Conservation (phyloP, 2,888 invertebrate genomes). For the Chymomyza fuscimana region DNA sequence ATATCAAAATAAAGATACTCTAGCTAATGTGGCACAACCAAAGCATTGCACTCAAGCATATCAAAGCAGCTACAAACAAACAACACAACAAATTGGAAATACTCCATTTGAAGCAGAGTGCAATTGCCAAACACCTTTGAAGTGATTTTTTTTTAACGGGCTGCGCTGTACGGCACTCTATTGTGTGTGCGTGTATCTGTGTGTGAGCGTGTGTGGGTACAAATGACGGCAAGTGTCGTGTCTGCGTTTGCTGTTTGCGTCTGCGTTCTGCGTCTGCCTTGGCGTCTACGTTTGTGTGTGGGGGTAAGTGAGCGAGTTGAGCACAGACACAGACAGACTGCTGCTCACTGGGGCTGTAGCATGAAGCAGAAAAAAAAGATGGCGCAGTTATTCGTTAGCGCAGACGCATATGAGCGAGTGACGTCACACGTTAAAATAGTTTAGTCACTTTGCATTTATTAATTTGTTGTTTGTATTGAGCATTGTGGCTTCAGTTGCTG, state of each 20-base stretch:
- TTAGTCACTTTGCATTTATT: too few species aligned
- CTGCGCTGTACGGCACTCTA: background rate
- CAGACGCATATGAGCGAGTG: too few species aligned
- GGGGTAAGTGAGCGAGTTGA: constrained; percentile 53
- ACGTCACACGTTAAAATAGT: too few species aligned
- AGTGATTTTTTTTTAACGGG: background rate
- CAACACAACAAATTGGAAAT: background rate
- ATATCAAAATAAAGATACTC: background rate
- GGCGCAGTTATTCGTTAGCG: too few species aligned
- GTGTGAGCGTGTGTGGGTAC: constrained; percentile 50
- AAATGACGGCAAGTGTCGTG: constrained; percentile 39
- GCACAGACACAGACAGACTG: background rate
- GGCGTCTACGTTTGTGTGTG: constrained; percentile 39
- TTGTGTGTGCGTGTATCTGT: background rate
- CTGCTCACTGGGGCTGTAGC: background rate
- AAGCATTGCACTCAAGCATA: background rate
- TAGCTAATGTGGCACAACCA: background rate
- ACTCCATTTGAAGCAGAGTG: constrained; percentile 24
- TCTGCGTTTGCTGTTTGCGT: constrained; percentile 2
- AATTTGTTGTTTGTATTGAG: too few species aligned
- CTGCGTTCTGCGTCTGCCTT: constrained; percentile 42
- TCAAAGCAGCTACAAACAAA: background rate
- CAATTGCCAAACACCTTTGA: constrained; percentile 66
- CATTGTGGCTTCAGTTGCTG: too few species aligned
- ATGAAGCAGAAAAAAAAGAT: too few species aligned